Evolutionary conservation across 2,113 vertebrate genomes (phyloP), one percentile per base, ranked within the genome.

Genomic region (Heterochromis multidens): DNA sequence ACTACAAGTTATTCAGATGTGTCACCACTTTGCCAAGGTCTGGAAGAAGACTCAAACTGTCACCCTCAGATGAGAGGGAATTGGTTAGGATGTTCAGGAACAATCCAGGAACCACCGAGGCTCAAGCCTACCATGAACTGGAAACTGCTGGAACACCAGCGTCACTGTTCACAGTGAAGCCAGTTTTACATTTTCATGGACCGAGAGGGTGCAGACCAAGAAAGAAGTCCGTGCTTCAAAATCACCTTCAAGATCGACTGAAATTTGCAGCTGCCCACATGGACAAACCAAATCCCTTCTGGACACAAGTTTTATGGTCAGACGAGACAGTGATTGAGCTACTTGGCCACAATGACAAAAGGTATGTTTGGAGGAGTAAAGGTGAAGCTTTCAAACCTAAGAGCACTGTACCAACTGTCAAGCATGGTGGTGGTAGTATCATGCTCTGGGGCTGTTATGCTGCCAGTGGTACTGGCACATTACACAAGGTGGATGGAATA

Each of bases 21-120:
- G 35, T 40, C n/a, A 65, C 62, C 37, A 65, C 62, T 65, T 65
- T 40, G 62, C 33, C 40, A 65, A 65, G 37, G 62, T 40, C 62
- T 0, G 0, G 62, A 65, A 65, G 62, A 65, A 65, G 62, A 65
- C 33, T 21, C 62, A 65, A 65, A 65, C 62, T 65, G 35, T 65
- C 35, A 65, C 62, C 62, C 12, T 65, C 35, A 40, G 8, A 40
- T 40, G 21, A 40, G 35, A 40, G 35, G 62, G 40, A 65, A 40
- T 23, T 65, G 62, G 40, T 65, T 65, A 40, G 33, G 40, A 65
- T 65, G 21, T 65, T 65, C 35, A 23, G 62, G 21, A 65, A 40
- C 33, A 21, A 65, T 14, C 62, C 35, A 23, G 62, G 21, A 65
- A 40, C 33, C 35, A 65, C 23, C 62, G 35, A 65, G 35, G 62